phyloP scores from a whole-genome alignment of 2,113 vertebrate species.

The Rhinichthys klamathensis region DNA sequence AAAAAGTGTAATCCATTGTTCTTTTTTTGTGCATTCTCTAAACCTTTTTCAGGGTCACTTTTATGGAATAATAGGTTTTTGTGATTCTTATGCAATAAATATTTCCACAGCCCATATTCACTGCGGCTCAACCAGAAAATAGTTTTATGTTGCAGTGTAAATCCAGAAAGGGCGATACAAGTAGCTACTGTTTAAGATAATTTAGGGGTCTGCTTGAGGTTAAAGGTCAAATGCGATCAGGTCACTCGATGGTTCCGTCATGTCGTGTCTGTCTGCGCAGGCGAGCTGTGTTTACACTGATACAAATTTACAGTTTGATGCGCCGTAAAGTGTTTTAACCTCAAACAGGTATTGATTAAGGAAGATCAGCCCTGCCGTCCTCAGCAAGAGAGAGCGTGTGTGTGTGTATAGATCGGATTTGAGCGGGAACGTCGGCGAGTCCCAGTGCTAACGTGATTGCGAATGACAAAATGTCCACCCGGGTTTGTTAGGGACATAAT shows the following conservation, averaged over 20 bases:
- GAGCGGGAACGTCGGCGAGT: constrained; percentile 69
- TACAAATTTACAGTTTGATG: constrained; percentile 69
- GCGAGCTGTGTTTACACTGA: constrained; percentile 59
- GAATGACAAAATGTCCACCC: constrained; percentile 81
- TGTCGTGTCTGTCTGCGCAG: constrained; percentile 64
- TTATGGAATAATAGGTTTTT: not conserved
- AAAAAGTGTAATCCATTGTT: too few relatives aligned
- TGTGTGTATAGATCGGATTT: constrained; percentile 70
- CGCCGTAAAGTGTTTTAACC: constrained; percentile 76
- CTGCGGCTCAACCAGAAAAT: not conserved
- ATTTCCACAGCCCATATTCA: not conserved
- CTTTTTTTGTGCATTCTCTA: not conserved
- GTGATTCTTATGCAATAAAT: not conserved
- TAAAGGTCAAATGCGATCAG: constrained; percentile 57
- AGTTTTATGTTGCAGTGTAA: not conserved
- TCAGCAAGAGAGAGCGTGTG: constrained; percentile 40
- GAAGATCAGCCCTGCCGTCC: constrained; percentile 45
- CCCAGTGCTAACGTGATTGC: constrained; percentile 79
- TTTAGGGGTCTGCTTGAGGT: not conserved
- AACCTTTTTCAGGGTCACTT: not conserved
- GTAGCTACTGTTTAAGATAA: not conserved
- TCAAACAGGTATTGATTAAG: constrained; percentile 76
- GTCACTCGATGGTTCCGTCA: constrained; percentile 64
- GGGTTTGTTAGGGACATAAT: constrained; percentile 84
- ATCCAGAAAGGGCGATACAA: not conserved